These are phyloP conservation scores for Cossypha heuglini DNA, from an alignment of 2,797 vertebrate genomes.

Conservation along the genomic window DNA sequence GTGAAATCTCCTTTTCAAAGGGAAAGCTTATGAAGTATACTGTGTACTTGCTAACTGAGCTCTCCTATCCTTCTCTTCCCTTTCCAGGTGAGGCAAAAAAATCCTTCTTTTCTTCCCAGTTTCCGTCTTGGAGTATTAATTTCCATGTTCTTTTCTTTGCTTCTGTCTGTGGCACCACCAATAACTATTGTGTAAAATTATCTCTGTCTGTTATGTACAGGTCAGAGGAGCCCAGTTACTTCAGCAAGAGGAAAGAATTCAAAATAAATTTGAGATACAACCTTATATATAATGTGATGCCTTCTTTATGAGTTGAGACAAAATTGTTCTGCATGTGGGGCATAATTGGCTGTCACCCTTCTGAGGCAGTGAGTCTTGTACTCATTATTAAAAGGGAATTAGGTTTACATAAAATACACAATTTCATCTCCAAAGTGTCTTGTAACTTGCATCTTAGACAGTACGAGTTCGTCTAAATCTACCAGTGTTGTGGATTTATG, in stretches of 20 bases:
- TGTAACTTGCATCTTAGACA: neutral
- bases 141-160: neutral
- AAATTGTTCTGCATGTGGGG: neutral
- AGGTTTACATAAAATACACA: neutral
- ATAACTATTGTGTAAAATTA: neutral
- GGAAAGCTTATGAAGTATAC: neutral
- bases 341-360: neutral
- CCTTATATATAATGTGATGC: neutral
- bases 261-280: neutral
- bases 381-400: neutral
- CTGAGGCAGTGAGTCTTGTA: neutral
- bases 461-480: neutral
- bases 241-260: neutral
- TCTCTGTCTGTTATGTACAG: neutral
- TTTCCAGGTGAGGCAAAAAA: neutral
- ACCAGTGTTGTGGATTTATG: neutral
- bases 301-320: neutral
- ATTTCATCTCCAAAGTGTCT: neutral
- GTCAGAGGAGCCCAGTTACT: neutral
- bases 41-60: neutral
- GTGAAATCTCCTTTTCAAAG: neutral
- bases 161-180: neutral
- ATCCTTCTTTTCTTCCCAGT: neutral
- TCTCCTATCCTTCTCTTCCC: neutral
- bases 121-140: neutral